Conservation (phyloP, 1,140 invertebrate species). For the Plectrocnemia conspersa region DNA sequence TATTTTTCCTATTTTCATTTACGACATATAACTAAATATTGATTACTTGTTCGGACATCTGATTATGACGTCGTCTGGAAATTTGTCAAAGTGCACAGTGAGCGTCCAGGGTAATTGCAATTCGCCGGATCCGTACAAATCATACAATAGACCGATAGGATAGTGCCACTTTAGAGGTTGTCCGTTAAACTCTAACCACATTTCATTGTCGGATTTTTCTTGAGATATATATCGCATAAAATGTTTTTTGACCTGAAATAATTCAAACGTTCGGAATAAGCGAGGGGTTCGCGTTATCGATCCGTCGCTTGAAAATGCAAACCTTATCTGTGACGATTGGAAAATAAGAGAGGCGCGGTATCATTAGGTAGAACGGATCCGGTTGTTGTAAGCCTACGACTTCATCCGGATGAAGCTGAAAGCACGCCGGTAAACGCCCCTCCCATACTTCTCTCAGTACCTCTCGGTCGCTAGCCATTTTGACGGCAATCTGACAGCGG, state of each 20-base stretch:
- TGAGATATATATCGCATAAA: conserved; percentile 78
- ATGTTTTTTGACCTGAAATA: conserved; percentile 76
- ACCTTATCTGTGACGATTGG: conserved; percentile 94
- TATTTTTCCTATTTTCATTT: neutral
- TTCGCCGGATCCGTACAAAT: conserved; percentile 66
- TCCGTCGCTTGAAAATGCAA: conserved; percentile 37
- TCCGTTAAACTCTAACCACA: conserved; percentile 95
- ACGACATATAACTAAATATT: too few relatives aligned
- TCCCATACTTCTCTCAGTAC: conserved; percentile 93
- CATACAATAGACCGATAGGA: conserved; percentile 92
- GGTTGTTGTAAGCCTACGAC: conserved; percentile 80
- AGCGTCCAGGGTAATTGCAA: conserved; percentile 85
- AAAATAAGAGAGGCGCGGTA: conserved; percentile 92
- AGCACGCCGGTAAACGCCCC: conserved; percentile 87
- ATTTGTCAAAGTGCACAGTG: conserved; percentile 92
- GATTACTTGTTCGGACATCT: conserved; percentile 76
- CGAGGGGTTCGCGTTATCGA: neutral
- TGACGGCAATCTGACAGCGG: too few relatives aligned
- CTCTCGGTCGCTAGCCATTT: conserved; percentile 88
- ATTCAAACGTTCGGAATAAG: neutral
- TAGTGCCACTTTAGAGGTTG: conserved; percentile 93
- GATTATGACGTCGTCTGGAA: conserved; percentile 75
- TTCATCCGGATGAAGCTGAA: conserved; percentile 83
- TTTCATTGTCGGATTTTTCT: conserved; percentile 79
- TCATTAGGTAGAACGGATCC: conserved; percentile 91